A percentile compares a stretch with the other conserved stretches of the same genome.
These are phyloP conservation scores for Anastatus disparis DNA, from an alignment of 1,140 invertebrate species.

Conservation along the genomic window DNA sequence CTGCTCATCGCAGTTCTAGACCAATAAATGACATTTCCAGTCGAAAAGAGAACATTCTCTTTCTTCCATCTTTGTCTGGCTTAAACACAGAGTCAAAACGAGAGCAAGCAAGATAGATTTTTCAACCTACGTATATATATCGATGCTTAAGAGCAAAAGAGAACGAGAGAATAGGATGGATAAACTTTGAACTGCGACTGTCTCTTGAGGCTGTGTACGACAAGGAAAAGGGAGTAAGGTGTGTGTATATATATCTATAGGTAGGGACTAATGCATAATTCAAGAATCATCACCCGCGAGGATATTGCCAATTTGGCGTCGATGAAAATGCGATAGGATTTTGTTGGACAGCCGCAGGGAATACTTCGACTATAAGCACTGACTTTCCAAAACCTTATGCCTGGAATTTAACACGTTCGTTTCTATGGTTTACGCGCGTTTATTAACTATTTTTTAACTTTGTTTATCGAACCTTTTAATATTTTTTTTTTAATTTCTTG, in stretches of 20 bases:
- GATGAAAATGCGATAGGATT: conserved; percentile 69
- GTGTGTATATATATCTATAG: no score
- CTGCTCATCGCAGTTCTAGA: background rate
- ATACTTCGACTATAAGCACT: conserved; percentile 48
- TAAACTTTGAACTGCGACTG: conserved; percentile 68
- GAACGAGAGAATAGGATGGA: conserved; percentile 49
- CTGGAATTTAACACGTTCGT: conserved; percentile 63
- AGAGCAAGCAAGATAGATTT: no score
- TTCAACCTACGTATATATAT: background rate
- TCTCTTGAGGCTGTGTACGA: conserved; percentile 51
- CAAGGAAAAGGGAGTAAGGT: background rate
- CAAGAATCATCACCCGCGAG: conserved; percentile 67
- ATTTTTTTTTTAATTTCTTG: no score
- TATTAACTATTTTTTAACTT: no score
- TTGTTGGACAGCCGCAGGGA: conserved; percentile 59
- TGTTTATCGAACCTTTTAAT: no score
- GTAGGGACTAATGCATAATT: conserved; percentile 65
- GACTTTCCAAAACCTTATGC: background rate
- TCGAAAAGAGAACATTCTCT: background rate
- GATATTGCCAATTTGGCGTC: conserved; percentile 70
- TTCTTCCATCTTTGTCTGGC: no score
- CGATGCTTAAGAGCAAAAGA: background rate
- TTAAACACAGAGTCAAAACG: no score
- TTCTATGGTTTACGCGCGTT: conserved; percentile 37
- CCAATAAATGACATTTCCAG: conserved; percentile 8